Evolutionary conservation across 2,113 vertebrate species (phyloP).

Genomic region (Zootoca vivipara): DNA sequence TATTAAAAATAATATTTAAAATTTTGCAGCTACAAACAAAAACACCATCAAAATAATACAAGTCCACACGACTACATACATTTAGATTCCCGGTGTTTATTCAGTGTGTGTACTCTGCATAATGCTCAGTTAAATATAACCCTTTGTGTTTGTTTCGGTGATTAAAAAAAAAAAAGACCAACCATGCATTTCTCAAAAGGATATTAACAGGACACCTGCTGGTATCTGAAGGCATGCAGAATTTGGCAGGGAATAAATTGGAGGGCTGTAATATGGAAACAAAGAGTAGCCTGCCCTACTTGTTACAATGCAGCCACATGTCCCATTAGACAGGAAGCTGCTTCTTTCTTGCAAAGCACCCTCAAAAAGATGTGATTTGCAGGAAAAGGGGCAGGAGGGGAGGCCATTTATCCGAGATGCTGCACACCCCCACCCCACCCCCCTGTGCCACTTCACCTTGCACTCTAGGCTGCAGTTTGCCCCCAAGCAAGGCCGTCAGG

Average conservation of each 20-base stretch:
- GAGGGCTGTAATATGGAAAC: not conserved
- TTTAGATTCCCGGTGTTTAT: no score
- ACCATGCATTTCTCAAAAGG: not conserved
- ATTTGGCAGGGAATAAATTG: not conserved
- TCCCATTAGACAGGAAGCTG: not conserved
- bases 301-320: not conserved
- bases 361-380: not conserved
- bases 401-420: not conserved
- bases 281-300: not conserved
- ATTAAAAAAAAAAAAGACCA: not conserved
- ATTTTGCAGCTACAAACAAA: no score
- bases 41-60: no score
- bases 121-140: no score
- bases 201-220: not conserved
- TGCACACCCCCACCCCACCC: no score
- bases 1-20: no score
- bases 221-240: not conserved
- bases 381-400: not conserved
- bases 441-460: not conserved
- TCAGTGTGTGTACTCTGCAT: no score
- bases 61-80: no score
- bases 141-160: not conserved
- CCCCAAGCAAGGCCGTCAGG: no score
- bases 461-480: not conserved
- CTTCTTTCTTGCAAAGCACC: not conserved